Evolutionary conservation across 2,113 vertebrate genomes (phyloP), one percentile per base, ranked within the genome.

Genomic region (Condylura cristata): DNA sequence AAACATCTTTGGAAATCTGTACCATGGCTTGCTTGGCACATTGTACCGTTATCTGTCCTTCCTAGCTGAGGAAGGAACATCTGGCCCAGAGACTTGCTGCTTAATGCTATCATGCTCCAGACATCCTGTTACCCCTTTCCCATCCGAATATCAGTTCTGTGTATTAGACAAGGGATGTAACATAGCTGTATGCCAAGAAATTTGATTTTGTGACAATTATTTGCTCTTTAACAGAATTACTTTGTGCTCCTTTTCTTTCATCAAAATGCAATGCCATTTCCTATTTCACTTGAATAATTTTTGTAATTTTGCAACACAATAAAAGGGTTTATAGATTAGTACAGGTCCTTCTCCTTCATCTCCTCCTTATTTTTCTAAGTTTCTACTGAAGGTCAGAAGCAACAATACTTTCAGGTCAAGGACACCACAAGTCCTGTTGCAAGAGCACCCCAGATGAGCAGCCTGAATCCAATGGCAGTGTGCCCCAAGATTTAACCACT

Each of bases 221-320:
- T 97, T 84, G 84, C 87, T 87, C 66, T 94, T 90, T 94, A 92
- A 92, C 81, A 88, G 93, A 97, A 87, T 93, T 94, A 82, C 76
- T 91, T 87, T 81, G 68, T 74, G 2, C n/a, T 90, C 80, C 76
- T 84, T 93, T 91, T 85, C 70, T 89, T 97, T 93, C 80, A 95
- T 96, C 97, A 90, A 97, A 97, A 90, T 89, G 85, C 53, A 61
- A n/a, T 72, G 81, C 76, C 20, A 91, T 95, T 93, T 96, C 87
- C 88, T 95, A 93, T 81, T 94, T 96, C 65, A 95, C 92, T 96
- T 87, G 90, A 95, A 89, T 96, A 94, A 95, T 94, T 95, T 93
- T 94, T 71, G 90, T 96, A 96, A 96, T 96, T 97, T 96, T 94
- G 89, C 61, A 91, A 82, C 93, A 96, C 95, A 97, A 94, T 94